Evolutionary conservation across 2,888 invertebrate genomes (phyloP).

Genomic region (Eupithecia subumbrata): DNA sequence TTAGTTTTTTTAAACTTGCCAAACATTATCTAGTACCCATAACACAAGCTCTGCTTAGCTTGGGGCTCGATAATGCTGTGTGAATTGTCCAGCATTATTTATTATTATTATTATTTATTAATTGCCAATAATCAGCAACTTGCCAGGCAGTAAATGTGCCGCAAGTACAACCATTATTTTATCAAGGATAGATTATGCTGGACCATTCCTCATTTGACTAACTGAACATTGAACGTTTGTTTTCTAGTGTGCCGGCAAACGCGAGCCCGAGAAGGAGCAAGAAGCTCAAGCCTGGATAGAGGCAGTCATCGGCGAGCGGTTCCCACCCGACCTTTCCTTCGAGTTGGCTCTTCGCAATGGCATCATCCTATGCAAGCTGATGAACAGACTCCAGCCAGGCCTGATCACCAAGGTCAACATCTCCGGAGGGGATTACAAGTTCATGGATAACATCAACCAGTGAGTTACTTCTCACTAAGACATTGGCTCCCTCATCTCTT

Average conservation of each 20-base stretch:
- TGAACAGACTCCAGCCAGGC: slow-evolving; percentile 94
- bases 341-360: slow-evolving; percentile 93
- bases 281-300: slow-evolving; percentile 95
- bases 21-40: too few species aligned
- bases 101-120: too few species aligned
- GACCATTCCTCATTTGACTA: neutral
- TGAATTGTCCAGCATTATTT: too few species aligned
- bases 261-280: slow-evolving; percentile 90
- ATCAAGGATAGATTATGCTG: neutral
- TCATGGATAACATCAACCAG: slow-evolving; percentile 98
- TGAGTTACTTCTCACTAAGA: slow-evolving; percentile 59
- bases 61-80: too few species aligned
- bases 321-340: slow-evolving; percentile 88
- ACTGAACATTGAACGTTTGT: neutral
- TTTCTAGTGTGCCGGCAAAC: slow-evolving; percentile 90
- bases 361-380: slow-evolving; percentile 93
- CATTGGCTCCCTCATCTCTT: neutral
- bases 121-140: too few species aligned
- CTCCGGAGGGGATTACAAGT: slow-evolving; percentile 95
- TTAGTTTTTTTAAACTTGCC: too few species aligned
- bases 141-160: too few species aligned
- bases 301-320: slow-evolving; percentile 89
- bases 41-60: too few species aligned
- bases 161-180: neutral
- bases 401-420: slow-evolving; percentile 92